Evolutionary conservation across 2,797 vertebrate genomes (phyloP).

Genomic region (Myotis findleyi): DNA sequence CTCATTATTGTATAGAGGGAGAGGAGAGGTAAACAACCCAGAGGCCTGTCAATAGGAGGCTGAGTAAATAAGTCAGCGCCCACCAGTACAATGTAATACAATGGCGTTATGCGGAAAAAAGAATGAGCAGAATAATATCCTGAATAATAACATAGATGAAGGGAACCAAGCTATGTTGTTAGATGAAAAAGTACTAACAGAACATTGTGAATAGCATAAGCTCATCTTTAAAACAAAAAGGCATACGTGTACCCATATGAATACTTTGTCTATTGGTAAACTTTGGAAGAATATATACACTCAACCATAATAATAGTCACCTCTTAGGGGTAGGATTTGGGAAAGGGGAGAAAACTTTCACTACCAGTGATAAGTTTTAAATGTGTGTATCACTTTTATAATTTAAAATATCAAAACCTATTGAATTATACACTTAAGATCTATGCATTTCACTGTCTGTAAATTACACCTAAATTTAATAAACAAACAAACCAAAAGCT

Average conservation of each 20-base stretch:
- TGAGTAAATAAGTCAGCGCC: neutral
- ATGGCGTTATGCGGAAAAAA: neutral
- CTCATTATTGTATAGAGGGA: neutral
- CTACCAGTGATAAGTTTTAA: neutral
- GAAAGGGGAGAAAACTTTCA: neutral
- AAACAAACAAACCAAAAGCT: neutral
- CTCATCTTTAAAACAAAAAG: conserved; percentile 55
- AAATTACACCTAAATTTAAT: conserved; percentile 26
- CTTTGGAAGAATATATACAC: conserved; percentile 31
- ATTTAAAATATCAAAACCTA: conserved; percentile 49
- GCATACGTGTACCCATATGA: neutral
- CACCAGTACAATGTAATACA: neutral
- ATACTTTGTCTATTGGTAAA: conserved; percentile 40
- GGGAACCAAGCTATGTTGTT: neutral
- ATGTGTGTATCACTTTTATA: conserved; percentile 10
- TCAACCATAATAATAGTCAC: neutral
- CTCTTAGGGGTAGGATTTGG: neutral
- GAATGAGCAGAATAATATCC: neutral
- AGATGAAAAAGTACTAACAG: neutral
- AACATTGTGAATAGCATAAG: neutral
- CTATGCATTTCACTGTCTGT: conserved; percentile 45
- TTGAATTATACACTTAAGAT: conserved; percentile 46
- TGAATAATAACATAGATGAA: conserved; percentile 14
- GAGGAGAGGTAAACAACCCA: neutral
- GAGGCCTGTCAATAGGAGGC: neutral